These are phyloP conservation scores for Tychaedon coryphoeus DNA, from an alignment of 2,113 vertebrate genomes.

Conservation along the genomic window DNA sequence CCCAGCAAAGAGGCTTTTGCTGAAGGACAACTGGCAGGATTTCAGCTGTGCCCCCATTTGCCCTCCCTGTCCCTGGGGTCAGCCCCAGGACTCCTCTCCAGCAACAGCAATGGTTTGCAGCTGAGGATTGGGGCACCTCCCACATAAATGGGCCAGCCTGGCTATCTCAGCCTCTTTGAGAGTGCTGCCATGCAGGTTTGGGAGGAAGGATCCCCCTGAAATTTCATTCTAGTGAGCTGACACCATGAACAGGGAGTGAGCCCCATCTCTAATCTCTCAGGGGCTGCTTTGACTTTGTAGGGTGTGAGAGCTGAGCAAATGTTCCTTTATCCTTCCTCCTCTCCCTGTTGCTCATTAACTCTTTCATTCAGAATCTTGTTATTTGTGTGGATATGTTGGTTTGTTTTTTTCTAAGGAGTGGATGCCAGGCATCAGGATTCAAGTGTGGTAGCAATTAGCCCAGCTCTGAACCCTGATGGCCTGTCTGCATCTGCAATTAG, in stretches of 20 bases:
- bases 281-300: not conserved
- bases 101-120: not conserved
- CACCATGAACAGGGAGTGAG: not conserved
- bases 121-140: not conserved
- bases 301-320: not conserved
- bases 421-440: not conserved
- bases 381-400: not conserved
- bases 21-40: not conserved
- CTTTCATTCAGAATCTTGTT: not conserved
- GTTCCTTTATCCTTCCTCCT: not conserved
- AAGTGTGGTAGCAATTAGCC: conserved; percentile 12
- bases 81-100: not conserved
- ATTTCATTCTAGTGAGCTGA: not conserved
- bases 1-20: not conserved
- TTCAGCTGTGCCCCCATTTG: not conserved
- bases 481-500: not conserved
- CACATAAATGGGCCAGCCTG: not conserved
- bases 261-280: not conserved
- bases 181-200: not conserved
- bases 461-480: conserved; percentile 5
- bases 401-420: not conserved
- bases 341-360: not conserved
- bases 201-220: not conserved
- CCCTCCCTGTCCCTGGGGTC: not conserved
- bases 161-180: accelerated